Base-by-base conservation (phyloP, 2,888 invertebrate species). In the Nezara viridula region DNA sequence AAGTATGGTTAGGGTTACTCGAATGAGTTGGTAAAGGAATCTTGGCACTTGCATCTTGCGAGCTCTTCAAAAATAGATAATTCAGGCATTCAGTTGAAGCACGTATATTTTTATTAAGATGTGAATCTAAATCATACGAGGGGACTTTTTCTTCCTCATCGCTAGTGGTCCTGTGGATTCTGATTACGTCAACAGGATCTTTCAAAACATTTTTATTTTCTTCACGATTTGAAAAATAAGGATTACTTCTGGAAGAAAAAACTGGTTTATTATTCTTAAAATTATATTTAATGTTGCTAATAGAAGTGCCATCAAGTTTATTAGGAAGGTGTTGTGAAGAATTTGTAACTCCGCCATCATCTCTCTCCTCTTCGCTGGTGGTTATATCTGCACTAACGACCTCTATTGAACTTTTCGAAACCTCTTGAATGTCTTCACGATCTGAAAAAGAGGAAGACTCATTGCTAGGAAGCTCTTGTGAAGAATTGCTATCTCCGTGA, bases 1-100 rank as follows among this genome's bases (percentile, higher is more conserved):
- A 85, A 7, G 86, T 81, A n/a, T 89, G 90, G 16, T 50, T 16
- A 37, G 55, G 52, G 14, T 24, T 44, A n/a, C 27, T 52, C 10
- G 55, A 60, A 21, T 32, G 60, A 21, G 37, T 27, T 10, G 88
- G 88, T 44, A 88, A 73, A 4, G 10, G 16, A 2, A 88, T 32
- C 10, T n/a, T 47, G 19, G 88, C 5, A 6, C 19, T 37, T 37
- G 32, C 37, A 7, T 73, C 21, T 32, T 73, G 37, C 7, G 12
- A 32, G 5, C 32, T 16, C 12, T 73, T 73, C 6, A 14, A 37
- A 37, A 37, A 73, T 14, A 37, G 32, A 12, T 6, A 21, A 16
- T 50, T 60, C 7, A 86, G 14, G n/a, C 40, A 32, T 40, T 49
- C 52, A 27, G 27, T n/a, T 27, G 14, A 14, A 86, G 52, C 32